These are phyloP conservation scores for Uria lomvia DNA, from an alignment of 2,113 vertebrate species.

Conservation along the genomic window DNA sequence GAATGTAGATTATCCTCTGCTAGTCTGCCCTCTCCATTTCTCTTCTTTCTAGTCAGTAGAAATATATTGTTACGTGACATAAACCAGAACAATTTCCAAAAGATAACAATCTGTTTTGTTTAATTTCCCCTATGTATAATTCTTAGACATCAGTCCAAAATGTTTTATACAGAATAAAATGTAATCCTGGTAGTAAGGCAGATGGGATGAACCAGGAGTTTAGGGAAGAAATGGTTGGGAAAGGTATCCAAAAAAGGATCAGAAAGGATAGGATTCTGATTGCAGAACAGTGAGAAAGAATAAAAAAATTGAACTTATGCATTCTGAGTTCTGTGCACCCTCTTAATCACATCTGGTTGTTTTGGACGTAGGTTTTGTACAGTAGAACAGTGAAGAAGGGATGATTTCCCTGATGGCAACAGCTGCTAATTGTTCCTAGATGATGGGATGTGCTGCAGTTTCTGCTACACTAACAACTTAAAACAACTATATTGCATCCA, in stretches of 20 bases:
- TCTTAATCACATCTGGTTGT: not conserved
- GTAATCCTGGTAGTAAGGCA: not conserved
- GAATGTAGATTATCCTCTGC: not conserved
- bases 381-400: not conserved
- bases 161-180: not conserved
- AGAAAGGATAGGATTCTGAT: not conserved
- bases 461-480: not conserved
- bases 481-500: not conserved
- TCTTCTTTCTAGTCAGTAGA: not conserved
- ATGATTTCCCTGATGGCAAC: conserved; percentile 1
- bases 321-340: not conserved
- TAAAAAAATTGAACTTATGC: accelerated
- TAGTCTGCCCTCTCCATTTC: not conserved
- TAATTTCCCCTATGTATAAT: not conserved
- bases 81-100: not conserved
- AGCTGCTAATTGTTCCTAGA: conserved; percentile 15
- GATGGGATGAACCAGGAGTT: not conserved
- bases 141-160: not conserved
- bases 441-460: not conserved
- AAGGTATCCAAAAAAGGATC: not conserved
- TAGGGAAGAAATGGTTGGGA: not conserved
- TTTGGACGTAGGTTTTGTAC: not conserved
- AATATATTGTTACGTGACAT: not conserved
- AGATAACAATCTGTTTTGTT: not conserved
- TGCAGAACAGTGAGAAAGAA: not conserved